Evolutionary conservation across 2,797 vertebrate species (phyloP).

Genomic region (Phoebastria nigripes): DNA sequence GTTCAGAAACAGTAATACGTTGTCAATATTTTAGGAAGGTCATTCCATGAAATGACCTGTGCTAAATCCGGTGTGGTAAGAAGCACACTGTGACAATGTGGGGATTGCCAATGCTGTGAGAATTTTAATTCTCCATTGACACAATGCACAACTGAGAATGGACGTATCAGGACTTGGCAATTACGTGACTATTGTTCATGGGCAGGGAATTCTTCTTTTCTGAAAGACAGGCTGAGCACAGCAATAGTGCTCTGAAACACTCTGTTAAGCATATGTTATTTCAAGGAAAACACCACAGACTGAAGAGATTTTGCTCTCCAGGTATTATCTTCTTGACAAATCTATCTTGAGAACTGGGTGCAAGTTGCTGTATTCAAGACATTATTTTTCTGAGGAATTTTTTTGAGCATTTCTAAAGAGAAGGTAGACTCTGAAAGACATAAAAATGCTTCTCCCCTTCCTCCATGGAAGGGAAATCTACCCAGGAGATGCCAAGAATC

Average conservation of each 20-base stretch:
- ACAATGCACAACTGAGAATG: not conserved
- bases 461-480: not conserved
- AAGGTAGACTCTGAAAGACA: not conserved
- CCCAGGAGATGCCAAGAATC: not conserved
- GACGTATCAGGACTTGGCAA: not conserved
- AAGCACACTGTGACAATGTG: not conserved
- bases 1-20: not conserved
- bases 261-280: not conserved
- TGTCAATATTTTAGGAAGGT: not conserved
- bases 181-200: not conserved
- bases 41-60: not conserved
- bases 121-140: not conserved
- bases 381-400: not conserved
- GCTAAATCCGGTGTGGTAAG: not conserved
- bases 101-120: not conserved
- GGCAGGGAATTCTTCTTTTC: not conserved
- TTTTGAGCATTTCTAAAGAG: not conserved
- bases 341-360: not conserved
- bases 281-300: not conserved
- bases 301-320: not conserved
- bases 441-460: not conserved
- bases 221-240: not conserved
- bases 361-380: not conserved
- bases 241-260: not conserved
- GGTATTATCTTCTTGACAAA: not conserved